phyloP scores from a whole-genome alignment of 2,888 invertebrate species.

The Sarcophaga carnaria region DNA sequence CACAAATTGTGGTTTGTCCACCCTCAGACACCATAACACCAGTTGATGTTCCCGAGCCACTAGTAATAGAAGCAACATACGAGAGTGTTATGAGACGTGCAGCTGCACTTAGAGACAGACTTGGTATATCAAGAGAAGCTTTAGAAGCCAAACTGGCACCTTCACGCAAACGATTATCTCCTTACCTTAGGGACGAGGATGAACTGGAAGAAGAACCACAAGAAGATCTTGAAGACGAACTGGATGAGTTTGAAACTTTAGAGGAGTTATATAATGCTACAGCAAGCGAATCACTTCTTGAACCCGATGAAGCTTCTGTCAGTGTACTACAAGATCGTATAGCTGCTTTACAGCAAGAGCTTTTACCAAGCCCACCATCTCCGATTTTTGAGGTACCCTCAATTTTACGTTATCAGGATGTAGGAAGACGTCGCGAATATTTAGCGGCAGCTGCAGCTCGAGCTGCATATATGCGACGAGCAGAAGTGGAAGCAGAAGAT shows the following conservation, averaged over 20 bases:
- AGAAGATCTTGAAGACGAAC: slow-evolving; percentile 57
- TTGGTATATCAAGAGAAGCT: neutral
- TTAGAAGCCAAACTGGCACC: neutral
- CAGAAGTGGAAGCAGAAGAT: neutral
- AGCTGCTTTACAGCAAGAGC: neutral
- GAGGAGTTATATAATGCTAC: slow-evolving; percentile 29
- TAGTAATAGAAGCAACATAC: slow-evolving; percentile 68
- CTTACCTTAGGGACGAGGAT: neutral
- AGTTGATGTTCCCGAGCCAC: neutral
- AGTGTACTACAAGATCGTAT: slow-evolving; percentile 33
- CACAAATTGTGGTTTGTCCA: slow-evolving; percentile 45
- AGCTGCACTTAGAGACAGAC: slow-evolving; percentile 35
- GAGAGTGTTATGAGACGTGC: slow-evolving; percentile 51
- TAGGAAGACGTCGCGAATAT: slow-evolving; percentile 5
- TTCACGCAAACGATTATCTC: neutral
- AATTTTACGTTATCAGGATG: slow-evolving; percentile 35
- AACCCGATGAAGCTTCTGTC: neutral
- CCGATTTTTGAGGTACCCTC: slow-evolving; percentile 35
- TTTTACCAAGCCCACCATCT: neutral
- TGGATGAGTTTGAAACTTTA: slow-evolving; percentile 68
- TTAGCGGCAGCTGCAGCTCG: slow-evolving; percentile 17
- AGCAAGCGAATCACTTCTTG: neutral
- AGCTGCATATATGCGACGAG: neutral
- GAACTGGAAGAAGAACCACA: neutral
- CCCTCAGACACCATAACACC: slow-evolving; percentile 21